These are phyloP conservation scores for Gibbula magus DNA, from an alignment of 2,888 invertebrate genomes.

Conservation along the genomic window DNA sequence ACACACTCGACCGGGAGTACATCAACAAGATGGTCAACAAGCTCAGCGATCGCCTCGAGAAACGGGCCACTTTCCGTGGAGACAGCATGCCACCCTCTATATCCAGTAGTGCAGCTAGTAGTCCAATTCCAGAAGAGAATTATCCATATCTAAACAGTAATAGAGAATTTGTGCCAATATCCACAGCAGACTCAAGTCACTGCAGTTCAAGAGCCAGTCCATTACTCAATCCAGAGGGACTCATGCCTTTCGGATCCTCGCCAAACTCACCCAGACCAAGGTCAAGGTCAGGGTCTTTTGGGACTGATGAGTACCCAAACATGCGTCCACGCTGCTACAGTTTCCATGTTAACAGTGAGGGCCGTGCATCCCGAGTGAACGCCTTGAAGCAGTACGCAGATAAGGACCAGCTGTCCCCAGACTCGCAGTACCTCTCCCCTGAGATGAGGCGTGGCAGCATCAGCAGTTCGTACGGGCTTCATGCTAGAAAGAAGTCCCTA, in stretches of 20 bases:
- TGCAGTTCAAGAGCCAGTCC: constrained; percentile 61
- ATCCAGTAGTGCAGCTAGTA: constrained; percentile 61
- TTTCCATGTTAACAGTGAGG: constrained; percentile 67
- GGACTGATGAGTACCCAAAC: constrained; percentile 55
- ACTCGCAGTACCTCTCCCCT: constrained; percentile 54
- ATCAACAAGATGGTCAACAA: constrained; percentile 64
- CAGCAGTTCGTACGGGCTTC: constrained; percentile 62
- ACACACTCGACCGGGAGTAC: constrained; percentile 67
- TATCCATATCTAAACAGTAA: constrained; percentile 47
- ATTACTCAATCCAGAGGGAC: constrained; percentile 50
- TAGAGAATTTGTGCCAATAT: constrained; percentile 61
- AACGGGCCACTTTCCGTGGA: constrained; percentile 52
- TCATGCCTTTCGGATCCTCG: constrained; percentile 53
- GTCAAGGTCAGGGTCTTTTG: constrained; percentile 64
- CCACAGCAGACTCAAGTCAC: constrained; percentile 54
- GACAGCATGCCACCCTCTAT: constrained; percentile 66
- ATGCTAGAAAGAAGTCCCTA: constrained; percentile 60
- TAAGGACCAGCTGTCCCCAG: constrained; percentile 44
- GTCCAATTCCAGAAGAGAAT: constrained; percentile 65
- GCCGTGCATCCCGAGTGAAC: constrained; percentile 55
- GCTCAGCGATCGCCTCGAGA: constrained; percentile 61
- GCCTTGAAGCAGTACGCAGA: constrained; percentile 45
- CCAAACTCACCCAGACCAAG: constrained; percentile 49
- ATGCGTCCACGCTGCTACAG: constrained; percentile 68
- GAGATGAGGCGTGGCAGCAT: constrained; percentile 68